These are phyloP conservation scores for Lucilia sericata DNA, from an alignment of 1,140 invertebrate genomes.

Conservation along the genomic window DNA sequence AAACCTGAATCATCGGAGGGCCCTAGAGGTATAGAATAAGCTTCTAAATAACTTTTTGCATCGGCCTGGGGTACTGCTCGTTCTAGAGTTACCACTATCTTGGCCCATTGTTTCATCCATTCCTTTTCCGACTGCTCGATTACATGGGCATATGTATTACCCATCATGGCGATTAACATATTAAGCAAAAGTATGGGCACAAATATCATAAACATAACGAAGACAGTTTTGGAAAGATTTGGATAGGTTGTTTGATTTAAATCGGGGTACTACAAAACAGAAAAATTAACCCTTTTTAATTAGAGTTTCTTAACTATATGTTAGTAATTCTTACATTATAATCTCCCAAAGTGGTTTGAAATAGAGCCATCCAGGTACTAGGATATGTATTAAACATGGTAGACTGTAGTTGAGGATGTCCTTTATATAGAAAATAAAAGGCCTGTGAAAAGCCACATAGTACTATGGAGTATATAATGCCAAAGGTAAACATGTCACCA, in stretches of 20 bases:
- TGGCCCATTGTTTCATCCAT: slow-evolving; percentile 99
- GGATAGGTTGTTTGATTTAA: slow-evolving; percentile 91
- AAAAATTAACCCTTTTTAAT: not conserved
- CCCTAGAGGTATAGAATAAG: slow-evolving; percentile 93
- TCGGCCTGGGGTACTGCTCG: slow-evolving; percentile 90
- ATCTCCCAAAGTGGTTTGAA: slow-evolving; percentile 97
- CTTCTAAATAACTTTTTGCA: slow-evolving; percentile 89
- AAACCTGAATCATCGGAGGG: slow-evolving; percentile 84
- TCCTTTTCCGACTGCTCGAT: slow-evolving; percentile 99
- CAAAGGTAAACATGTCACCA: slow-evolving; percentile 97
- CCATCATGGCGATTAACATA: slow-evolving; percentile 99
- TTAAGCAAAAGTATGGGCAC: slow-evolving; percentile 96
- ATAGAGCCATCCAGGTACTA: slow-evolving; percentile 96
- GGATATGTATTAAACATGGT: slow-evolving; percentile 87
- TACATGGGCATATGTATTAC: slow-evolving; percentile 97
- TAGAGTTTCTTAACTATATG: not conserved
- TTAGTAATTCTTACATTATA: slow-evolving; percentile 81
- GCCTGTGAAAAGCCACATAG: slow-evolving; percentile 95
- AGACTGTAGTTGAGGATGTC: slow-evolving; percentile 83
- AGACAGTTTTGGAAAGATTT: slow-evolving; percentile 91
- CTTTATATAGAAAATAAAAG: slow-evolving; percentile 97
- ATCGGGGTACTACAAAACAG: slow-evolving; percentile 85
- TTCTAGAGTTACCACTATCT: slow-evolving; percentile 96
- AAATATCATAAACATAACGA: slow-evolving; percentile 97
- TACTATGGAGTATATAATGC: slow-evolving; percentile 94